Evolutionary conservation across 2,113 vertebrate genomes (phyloP), one percentile per base, ranked within the genome.

Genomic region (Oxyura jamaicensis): DNA sequence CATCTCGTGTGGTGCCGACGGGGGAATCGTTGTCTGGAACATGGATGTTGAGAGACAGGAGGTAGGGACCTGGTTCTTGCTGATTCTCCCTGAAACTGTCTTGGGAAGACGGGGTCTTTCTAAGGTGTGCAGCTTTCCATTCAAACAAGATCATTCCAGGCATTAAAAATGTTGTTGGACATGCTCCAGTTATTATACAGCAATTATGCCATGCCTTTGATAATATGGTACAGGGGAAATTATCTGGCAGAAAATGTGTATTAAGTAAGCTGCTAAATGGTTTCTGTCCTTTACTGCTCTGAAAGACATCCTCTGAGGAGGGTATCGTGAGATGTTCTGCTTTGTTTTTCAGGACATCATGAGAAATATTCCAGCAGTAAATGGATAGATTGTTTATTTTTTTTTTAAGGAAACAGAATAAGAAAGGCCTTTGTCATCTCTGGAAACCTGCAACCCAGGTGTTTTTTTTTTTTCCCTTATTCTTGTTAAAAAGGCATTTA

Each of bases 1-100:
- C 91, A 99, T 99, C 97, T 99, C 99, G 39, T 99, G 99, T 82
- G 99, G 99, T 53, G 98, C 98, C 1, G 99, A 99, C 3, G 99
- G 99, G 28, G 98, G 98, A 86, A 99, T 99, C 8, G 99, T 99
- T 2, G 97, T 99, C 97, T 99, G 99, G 99, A 99, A 99, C 98
- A 99, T 99, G 99, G 99, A 99, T 41, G 99, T 99, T 44, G 98
- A 99, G 63, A 98, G 99, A 94, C 99, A 99, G 96, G 99, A 99
- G 99, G 99, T 99, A 88, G 95, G 83, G 84, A n/a, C 39, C 84
- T 18, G 5, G 5, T 71, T 96, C 91, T 91, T 83, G 80, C 73
- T 2, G 8, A 8, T 92, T 69, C 75, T 65, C 10, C 71, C 83
- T 59, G 59, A 59, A 92, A 58, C 48, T 58, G 44, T 62, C 58